Conservation (phyloP, 2,797 vertebrate species). For the Urosaurus nigricauda region DNA sequence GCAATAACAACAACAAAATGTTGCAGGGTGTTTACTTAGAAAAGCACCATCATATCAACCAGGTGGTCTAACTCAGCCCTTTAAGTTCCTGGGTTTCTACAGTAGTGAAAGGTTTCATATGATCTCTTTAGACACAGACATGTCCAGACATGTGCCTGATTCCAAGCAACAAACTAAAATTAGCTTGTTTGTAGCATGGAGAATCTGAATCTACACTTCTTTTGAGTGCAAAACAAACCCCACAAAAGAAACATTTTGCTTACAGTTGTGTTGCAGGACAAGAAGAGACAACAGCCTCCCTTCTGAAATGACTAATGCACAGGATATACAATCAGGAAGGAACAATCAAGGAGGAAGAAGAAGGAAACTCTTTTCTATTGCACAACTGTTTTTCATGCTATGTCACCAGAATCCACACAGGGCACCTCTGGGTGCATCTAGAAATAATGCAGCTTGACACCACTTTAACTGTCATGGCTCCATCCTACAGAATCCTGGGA, state of each 20-base stretch:
- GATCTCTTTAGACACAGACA: constrained; percentile 80
- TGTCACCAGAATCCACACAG: neutral
- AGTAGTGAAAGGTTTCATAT: constrained; percentile 85
- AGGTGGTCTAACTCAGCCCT: constrained; percentile 83
- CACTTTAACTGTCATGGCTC: too few relatives aligned
- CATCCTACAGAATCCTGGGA: too few relatives aligned
- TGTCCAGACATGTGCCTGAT: constrained; percentile 80
- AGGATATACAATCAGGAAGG: neutral
- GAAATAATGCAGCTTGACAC: too few relatives aligned
- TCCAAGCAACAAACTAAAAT: constrained; percentile 87
- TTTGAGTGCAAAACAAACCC: constrained; percentile 51
- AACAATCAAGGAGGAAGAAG: neutral
- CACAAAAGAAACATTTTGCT: neutral
- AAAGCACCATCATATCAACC: constrained; percentile 45
- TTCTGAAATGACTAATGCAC: rapidly evolving
- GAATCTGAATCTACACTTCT: constrained; percentile 75
- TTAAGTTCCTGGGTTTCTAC: constrained; percentile 88
- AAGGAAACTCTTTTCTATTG: neutral
- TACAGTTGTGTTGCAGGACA: constrained; percentile 1
- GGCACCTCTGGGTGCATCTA: too few relatives aligned
- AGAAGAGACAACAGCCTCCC: neutral
- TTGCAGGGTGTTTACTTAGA: neutral
- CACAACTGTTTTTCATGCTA: neutral
- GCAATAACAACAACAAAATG: too few relatives aligned
- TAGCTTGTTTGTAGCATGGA: constrained; percentile 82